These are phyloP conservation scores for Lacerta agilis DNA, from an alignment of 2,797 vertebrate species.

Conservation along the genomic window DNA sequence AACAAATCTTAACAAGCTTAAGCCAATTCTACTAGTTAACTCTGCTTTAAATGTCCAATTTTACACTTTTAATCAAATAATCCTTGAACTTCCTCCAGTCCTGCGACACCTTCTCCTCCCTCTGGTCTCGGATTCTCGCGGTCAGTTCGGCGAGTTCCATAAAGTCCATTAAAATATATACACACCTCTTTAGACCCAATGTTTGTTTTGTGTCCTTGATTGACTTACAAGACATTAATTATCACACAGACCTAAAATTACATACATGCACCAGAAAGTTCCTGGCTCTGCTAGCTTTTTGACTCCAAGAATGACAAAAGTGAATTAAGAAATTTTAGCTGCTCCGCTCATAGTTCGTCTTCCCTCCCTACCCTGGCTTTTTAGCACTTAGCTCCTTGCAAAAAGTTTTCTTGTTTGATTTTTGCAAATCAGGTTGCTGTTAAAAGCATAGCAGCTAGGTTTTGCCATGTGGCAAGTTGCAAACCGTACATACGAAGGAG, in stretches of 20 bases:
- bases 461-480: not conserved
- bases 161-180: too few relatives aligned
- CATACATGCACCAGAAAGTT: too few relatives aligned
- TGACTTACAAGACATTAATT: too few relatives aligned
- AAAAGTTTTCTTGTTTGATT: not conserved
- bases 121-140: too few relatives aligned
- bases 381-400: not conserved
- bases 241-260: not conserved
- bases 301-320: not conserved
- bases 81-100: too few relatives aligned
- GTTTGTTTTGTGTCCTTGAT: not conserved
- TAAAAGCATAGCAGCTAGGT: not conserved
- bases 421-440: not conserved
- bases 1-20: too few relatives aligned
- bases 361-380: too few relatives aligned
- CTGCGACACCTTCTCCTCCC: too few relatives aligned
- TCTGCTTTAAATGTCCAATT: too few relatives aligned
- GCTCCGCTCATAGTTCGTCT: not conserved
- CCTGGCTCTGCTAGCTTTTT: not conserved
- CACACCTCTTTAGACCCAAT: not conserved
- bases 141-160: too few relatives aligned
- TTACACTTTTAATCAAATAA: too few relatives aligned
- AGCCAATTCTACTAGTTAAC: too few relatives aligned
- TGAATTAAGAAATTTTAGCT: not conserved
- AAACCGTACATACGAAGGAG: not conserved